Evolutionary conservation across 2,113 vertebrate species (phyloP).

Genomic region (Stomatorhinus ivindoensis): DNA sequence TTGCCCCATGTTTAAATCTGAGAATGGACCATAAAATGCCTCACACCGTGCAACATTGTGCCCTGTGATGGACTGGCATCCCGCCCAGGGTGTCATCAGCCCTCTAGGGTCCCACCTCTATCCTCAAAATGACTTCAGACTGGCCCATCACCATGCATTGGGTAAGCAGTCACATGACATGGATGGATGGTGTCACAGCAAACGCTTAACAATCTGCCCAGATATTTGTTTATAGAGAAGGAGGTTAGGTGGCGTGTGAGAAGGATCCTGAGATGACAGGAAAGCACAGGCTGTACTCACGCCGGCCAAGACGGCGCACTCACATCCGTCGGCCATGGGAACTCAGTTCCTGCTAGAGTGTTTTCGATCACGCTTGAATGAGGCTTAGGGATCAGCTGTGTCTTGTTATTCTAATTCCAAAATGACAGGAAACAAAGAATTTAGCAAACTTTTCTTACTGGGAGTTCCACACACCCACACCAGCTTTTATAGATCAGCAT

Average conservation of each 20-base stretch:
- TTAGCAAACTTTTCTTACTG: neutral
- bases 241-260: neutral
- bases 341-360: neutral
- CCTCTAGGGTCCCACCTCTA: neutral
- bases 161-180: neutral
- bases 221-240: neutral
- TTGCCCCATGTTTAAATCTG: neutral
- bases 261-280: neutral
- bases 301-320: neutral
- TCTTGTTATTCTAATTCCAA: constrained; percentile 7
- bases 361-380: neutral
- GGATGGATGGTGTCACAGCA: neutral
- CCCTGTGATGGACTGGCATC: too few relatives aligned
- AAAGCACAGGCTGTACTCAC: neutral
- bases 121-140: neutral
- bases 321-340: neutral
- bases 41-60: neutral
- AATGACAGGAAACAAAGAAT: constrained; percentile 16
- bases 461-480: neutral
- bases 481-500: constrained; percentile 10
- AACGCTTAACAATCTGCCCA: neutral
- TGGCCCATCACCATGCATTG: neutral
- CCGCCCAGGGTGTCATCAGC: too few relatives aligned
- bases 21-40: neutral
- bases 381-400: neutral